Evolutionary conservation across 2,113 vertebrate genomes (phyloP), one percentile per base, ranked within the genome.

Genomic region (Choloepus hoffmanni): DNA sequence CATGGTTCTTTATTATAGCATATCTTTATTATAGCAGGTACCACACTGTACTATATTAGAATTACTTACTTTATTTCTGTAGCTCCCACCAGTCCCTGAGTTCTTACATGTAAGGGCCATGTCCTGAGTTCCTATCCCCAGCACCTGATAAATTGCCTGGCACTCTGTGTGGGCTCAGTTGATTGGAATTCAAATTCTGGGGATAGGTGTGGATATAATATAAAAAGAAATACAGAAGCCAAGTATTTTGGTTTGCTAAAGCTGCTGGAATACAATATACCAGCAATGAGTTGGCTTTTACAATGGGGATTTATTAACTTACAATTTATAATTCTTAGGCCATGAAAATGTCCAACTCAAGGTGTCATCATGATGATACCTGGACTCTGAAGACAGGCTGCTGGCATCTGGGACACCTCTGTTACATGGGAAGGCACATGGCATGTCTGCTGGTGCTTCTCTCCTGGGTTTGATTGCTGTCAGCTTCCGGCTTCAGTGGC

Each of bases 151-250:
- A 93, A 73, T 28, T 53, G 7, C 26, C 33, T 93, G 48, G 40
- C 8, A 70, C 8, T 92, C 83, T 24, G 9, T 81, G 43, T 94
- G 60, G 74, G 43, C 15, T 96, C 24, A 45, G 13, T 86, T 97
- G 53, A 87, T 50, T 85, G 28, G 15, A 90, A 96, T 90, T 90
- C n/a, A 85, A 90, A 48, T 82, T 93, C n/a, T 78, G 8, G 24
- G 40, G 9, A 77, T 21, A 73, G 30, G 7, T 87, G 33, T 72
- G 77, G 62, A 60, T 82, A 58, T n/a, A 77, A 81, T 86, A 40
- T 90, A 50, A 93, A 91, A 96, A 95, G 11, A 88, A 92, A 94
- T 85, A 11, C 26, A 36, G 36, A 94, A 72, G 43, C 21, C 6
- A 85, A 72, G 28, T 55, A 11, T 50, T 50, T 50, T 50, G 48